Evolutionary conservation across 2,797 vertebrate species (phyloP), one percentile per base, ranked within the genome.

Genomic region (Sebastes kiyomatsui): DNA sequence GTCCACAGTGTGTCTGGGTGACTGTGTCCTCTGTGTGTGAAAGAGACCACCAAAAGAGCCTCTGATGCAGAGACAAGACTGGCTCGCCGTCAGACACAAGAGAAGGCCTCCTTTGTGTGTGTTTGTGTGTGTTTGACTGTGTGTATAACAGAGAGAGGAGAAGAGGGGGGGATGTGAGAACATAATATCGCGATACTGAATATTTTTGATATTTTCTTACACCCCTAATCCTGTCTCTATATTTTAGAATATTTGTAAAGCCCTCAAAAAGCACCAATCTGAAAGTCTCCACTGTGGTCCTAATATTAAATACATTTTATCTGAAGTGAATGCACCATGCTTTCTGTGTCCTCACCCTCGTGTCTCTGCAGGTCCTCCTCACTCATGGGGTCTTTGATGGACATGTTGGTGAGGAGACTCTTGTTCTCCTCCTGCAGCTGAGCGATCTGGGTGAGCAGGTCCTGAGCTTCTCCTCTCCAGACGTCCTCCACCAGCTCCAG

Each of bases 391-490:
- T 99, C 98, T 93, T 97, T 98, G 91, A 95, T 94, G 65, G 98
- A 96, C 81, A 98, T 94, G 93, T 97, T 98, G 92, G 96, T 97
- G 88, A 98, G 94, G 75, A 99, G 97, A 68, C 96, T 93, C 70
- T 98, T 97, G 95, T 99, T 99, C 90, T 99, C 98, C 88, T 99
- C 97, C 94, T 99, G 98, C 82, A 99, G 97, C 94, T 98, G 98
- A 33, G 98, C 96, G 22, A 99, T 99, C 94, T 99, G 98, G 2
- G 96, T 96, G 35, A 99, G 97, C 22, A 99, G 96, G 69, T 99
- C 98, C 93, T 99, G 98, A 1, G 98, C 98, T 86, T 99, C 98
- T 59, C 97, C 98, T 78, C 98, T 94, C 98, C 98, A 99, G 56
- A 99, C 98, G 42, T 99, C 98, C 93, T 99, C 98, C 83, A 99